Base-by-base conservation (phyloP, 2,888 invertebrate species). In the Callyntrura sp. region DNA sequence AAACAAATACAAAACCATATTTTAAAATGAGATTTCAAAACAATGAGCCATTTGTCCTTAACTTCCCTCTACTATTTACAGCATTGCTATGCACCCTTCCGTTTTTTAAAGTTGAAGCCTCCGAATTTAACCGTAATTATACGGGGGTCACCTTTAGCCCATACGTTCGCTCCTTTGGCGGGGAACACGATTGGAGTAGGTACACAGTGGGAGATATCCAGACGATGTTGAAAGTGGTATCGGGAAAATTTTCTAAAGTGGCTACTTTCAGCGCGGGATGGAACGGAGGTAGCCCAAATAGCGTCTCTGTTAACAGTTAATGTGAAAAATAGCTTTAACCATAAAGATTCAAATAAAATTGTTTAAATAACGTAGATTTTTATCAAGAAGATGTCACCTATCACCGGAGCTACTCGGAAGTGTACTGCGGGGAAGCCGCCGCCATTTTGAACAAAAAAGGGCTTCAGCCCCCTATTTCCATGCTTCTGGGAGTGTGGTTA, bases 171-270 rank as follows among this genome's bases (percentile, higher is more conserved):
- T 35, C 35, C 2, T 2, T 35, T 35, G 35, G 35, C 35, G 3
- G 35, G 35, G 35, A 35, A 35, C n/a, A n/a, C n/a, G n/a, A n/a
- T n/a, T 83, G 88, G 84, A 65, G 43, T 25, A 78, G 55, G 0
- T 78, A 78, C n/a, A 20, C 76, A 0, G 5, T 78, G 25, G n/a
- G 65, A 17, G 84, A 89, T 43, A 17, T 89, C 5, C 25, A 79
- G 43, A 68, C 79, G 5, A 90, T 85, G 87, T 4, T 90, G 55
- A 11, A 65, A 35, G 83, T 90, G 20, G 76, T 90, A 17, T 78
- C 83, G 0, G 78, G 57, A 28, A 87, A 79, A 45, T 90, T 90
- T 73, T 70, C 78, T 0, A 65, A 20, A 57, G 65, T 90, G 12
- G 45, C 87, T 8, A 87, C 90, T 0, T 90, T 35, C n/a, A 79